These are phyloP conservation scores for Megaustenia siamemsis DNA, from an alignment of 2,888 invertebrate species.

Conservation along the genomic window DNA sequence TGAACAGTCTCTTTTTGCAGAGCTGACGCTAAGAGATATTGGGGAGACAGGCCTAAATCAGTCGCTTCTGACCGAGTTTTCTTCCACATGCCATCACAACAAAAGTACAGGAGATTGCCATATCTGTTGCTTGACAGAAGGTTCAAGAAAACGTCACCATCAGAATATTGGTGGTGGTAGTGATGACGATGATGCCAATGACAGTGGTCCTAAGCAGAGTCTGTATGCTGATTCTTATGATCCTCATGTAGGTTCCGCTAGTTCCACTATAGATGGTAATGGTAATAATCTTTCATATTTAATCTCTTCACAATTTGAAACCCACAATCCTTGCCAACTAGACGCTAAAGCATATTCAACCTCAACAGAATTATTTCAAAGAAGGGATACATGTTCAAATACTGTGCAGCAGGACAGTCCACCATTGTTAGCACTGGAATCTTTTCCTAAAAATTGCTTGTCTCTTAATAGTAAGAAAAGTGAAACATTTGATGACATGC, in stretches of 20 bases:
- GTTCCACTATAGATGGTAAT: conserved; percentile 11
- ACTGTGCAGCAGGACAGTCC: neutral
- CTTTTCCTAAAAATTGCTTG: neutral
- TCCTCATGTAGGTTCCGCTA: neutral
- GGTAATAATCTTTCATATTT: conserved; percentile 9
- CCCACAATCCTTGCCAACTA: neutral
- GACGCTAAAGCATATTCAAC: neutral
- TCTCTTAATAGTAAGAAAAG: neutral
- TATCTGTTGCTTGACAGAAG: conserved; percentile 36
- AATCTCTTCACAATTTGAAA: conserved; percentile 11
- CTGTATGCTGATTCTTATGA: conserved; percentile 30
- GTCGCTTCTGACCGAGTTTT: conserved; percentile 9
- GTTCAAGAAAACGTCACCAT: conserved; percentile 52
- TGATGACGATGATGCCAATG: conserved; percentile 49
- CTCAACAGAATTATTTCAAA: neutral
- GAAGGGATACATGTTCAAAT: neutral
- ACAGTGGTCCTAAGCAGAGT: conserved; percentile 44
- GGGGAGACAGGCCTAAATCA: neutral
- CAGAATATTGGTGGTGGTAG: conserved; percentile 39
- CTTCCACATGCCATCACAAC: conserved; percentile 27
- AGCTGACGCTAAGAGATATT: neutral
- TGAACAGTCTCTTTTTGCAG: conserved; percentile 29
- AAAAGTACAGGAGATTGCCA: conserved; percentile 46
- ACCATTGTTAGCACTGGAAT: neutral
- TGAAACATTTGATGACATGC: neutral